Evolutionary conservation across 2,888 invertebrate species (phyloP), one percentile per base, ranked within the genome.

Genomic region (Dusona sp.): DNA sequence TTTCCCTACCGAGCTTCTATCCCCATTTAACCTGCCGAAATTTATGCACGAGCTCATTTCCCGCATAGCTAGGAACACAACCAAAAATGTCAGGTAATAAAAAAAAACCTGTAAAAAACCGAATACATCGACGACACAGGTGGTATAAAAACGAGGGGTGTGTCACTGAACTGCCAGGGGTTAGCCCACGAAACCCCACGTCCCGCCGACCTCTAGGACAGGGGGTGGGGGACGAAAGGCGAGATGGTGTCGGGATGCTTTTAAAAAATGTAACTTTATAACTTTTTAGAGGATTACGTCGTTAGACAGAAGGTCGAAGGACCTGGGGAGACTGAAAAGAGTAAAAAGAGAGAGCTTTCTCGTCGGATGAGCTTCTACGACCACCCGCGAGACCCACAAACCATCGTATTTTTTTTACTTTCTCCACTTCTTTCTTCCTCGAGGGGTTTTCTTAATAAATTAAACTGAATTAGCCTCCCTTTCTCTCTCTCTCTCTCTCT

Each of bases 251-350:
- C 82, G 61, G 85, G 83, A 83, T 85, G 85, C 85, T 88, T 90
- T 91, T 92, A 91, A 93, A 93, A 93, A 93, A 93, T 92, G 91
- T 92, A 93, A 92, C 91, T 92, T 92, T 92, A 92, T 92, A 91
- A 92, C 92, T 92, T 92, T 92, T 92, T 90, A 90, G 90, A 91
- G 91, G 90, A 92, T 92, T 92, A 91, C 90, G 89, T 90, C 90
- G 92, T 92, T 92, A 92, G 89, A 90, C 78, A 79, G 81, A 85
- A 79, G 84, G 83, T 81, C 73, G 79, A 38, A 25, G 73, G 45
- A 13, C 11, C 0, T 36, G 22, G 33, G 72, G 25, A 33, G 33
- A 38, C 19, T 51, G n/a, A 48, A 42, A 36, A 36, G 29, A 36
- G 19, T 54, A 64, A 45, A 29, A 25, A 48, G 70, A 64, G 64